A percentile compares a stretch with the other conserved stretches of the same genome.
phyloP scores from a whole-genome alignment of 30 jellyfish, hydroid and myxozoan species.

The Rhopilema esculentum region DNA sequence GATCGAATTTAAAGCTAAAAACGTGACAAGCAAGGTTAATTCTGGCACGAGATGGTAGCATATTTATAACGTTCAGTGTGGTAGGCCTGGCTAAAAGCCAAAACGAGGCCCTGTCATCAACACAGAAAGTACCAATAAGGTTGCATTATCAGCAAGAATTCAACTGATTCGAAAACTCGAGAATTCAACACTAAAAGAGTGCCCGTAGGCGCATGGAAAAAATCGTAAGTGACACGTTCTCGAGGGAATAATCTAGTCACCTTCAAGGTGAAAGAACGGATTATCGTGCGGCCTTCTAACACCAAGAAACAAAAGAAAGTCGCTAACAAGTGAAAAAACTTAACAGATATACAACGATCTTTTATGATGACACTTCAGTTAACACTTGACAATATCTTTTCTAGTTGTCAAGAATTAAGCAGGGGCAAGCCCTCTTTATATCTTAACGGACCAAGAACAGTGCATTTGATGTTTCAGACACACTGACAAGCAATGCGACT shows the following conservation, averaged over 20 bases:
- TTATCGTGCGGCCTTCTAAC: not conserved
- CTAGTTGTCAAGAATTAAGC: not conserved
- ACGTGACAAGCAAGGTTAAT: too few species aligned
- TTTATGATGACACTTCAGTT: not conserved
- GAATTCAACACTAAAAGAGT: not conserved
- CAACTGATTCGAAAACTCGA: too few species aligned
- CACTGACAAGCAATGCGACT: not conserved
- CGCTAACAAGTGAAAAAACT: not conserved
- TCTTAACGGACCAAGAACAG: not conserved
- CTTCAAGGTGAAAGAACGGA: not conserved
- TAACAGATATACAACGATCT: not conserved
- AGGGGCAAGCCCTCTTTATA: not conserved
- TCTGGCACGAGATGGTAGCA: too few species aligned
- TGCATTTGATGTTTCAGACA: not conserved
- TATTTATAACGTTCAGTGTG: too few species aligned
- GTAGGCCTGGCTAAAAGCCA: too few species aligned
- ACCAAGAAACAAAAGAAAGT: not conserved
- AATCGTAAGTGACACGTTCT: not conserved
- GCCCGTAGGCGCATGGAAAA: not conserved
- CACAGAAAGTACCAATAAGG: too few species aligned
- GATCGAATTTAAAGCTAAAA: too few species aligned
- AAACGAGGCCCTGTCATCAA: too few species aligned
- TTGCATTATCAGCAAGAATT: too few species aligned
- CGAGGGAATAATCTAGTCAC: not conserved
- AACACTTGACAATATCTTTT: not conserved